Evolutionary conservation across 2,797 vertebrate genomes (phyloP).

Genomic region (Borostomias antarcticus): DNA sequence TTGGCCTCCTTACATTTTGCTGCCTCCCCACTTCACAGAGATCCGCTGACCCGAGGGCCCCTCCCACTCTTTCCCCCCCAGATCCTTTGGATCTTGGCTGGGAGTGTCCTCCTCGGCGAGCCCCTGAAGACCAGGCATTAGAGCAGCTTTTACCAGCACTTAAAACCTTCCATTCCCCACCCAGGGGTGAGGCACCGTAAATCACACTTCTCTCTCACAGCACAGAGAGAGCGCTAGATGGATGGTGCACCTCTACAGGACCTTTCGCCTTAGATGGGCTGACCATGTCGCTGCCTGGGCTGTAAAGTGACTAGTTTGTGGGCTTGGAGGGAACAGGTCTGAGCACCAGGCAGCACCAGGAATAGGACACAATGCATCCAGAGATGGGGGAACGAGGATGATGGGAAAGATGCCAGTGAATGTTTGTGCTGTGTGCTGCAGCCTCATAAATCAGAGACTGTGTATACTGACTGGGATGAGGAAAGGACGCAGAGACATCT

Average conservation of each 20-base stretch:
- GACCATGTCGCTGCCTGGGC: constrained; percentile 17
- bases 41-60: constrained; percentile 24
- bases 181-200: not conserved
- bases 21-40: constrained; percentile 45
- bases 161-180: not conserved
- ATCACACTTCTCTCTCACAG: not conserved
- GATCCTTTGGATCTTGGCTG: constrained; percentile 15
- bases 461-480: constrained; percentile 44
- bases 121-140: not conserved
- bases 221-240: not conserved
- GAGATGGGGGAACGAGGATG: constrained; percentile 28
- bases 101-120: not conserved
- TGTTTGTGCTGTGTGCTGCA: constrained; percentile 50
- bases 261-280: not conserved
- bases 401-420: constrained; percentile 57
- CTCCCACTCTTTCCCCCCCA: constrained; percentile 12
- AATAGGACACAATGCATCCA: constrained; percentile 38
- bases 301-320: constrained; percentile 8
- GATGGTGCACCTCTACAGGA: not conserved
- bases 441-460: constrained; percentile 56
- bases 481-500: constrained; percentile 48
- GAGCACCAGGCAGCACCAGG: constrained; percentile 19
- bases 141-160: not conserved
- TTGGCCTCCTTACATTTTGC: constrained; percentile 36
- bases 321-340: constrained; percentile 14